A percentile compares a stretch with the other conserved stretches of the same genome.
These are phyloP conservation scores for Globodera rostochiensis DNA, from an alignment of 1,140 invertebrate genomes.

Conservation along the genomic window DNA sequence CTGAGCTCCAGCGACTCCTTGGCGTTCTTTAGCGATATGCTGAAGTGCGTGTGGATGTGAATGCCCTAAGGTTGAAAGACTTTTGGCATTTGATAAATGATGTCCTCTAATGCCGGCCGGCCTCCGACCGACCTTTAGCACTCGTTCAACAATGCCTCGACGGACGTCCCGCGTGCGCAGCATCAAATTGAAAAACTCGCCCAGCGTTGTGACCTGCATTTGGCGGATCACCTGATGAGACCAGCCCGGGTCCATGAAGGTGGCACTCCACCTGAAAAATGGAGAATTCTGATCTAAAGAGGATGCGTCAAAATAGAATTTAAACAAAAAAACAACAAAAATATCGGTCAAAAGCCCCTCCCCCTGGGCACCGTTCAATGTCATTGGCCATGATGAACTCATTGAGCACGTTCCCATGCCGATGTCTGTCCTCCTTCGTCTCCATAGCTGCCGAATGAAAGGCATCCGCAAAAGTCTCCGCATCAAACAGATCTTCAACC, in stretches of 20 bases:
- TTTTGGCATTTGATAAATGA: not conserved
- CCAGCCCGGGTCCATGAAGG: conserved; percentile 64
- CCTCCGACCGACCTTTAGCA: conserved; percentile 46
- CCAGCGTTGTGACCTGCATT: conserved; percentile 49
- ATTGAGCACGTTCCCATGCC: conserved; percentile 56
- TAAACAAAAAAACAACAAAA: too few relatives aligned
- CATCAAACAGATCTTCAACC: conserved; percentile 56
- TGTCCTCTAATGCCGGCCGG: too few relatives aligned
- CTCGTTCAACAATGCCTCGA: conserved; percentile 63
- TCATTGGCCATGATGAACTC: conserved; percentile 65
- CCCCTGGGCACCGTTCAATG: conserved; percentile 50
- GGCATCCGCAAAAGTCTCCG: conserved; percentile 57
- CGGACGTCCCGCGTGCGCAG: conserved; percentile 61
- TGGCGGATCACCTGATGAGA: conserved; percentile 63
- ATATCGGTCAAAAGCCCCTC: too few relatives aligned
- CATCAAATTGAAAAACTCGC: conserved; percentile 63
- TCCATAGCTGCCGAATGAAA: conserved; percentile 62
- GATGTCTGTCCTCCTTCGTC: conserved; percentile 43
- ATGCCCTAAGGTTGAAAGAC: conserved; percentile 30
- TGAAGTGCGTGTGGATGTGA: conserved; percentile 62
- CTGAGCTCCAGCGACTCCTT: conserved; percentile 59
- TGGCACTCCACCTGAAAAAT: conserved; percentile 55
- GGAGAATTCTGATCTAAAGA: too few relatives aligned
- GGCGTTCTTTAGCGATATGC: conserved; percentile 59
- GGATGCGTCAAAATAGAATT: too few relatives aligned